Evolutionary conservation across 2,113 vertebrate species (phyloP).

Genomic region (Rhinolophus sinicus): DNA sequence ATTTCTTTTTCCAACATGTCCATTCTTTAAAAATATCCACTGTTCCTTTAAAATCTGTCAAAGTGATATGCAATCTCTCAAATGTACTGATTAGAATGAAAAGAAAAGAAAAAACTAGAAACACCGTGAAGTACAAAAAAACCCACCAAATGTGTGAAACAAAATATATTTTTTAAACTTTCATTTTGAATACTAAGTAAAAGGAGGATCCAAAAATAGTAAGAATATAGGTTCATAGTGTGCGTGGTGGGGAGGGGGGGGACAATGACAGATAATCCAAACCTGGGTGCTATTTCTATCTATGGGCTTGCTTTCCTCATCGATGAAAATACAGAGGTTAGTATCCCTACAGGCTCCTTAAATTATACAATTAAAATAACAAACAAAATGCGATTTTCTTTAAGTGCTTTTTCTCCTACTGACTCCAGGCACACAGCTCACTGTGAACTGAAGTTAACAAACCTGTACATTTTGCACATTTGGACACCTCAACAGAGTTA

Average conservation of each 20-base stretch:
- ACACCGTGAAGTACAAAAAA: neutral
- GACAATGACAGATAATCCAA: neutral
- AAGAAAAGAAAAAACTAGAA: neutral
- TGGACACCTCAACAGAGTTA: neutral
- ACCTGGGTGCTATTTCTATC: neutral
- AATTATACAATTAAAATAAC: neutral
- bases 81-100: conserved; percentile 21
- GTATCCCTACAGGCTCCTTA: neutral
- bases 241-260: neutral
- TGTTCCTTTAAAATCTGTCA: conserved; percentile 19
- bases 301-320: neutral
- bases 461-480: neutral
- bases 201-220: neutral
- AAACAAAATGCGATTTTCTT: neutral
- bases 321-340: conserved; percentile 16
- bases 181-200: conserved; percentile 24
- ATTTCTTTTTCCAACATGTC: conserved; percentile 48
- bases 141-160: neutral
- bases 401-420: neutral
- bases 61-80: neutral
- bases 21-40: conserved; percentile 36
- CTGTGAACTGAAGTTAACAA: neutral
- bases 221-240: neutral
- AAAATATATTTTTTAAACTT: neutral
- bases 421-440: neutral